A percentile compares a stretch with the other conserved stretches of the same genome.
These are phyloP conservation scores for Megaceryle alcyon DNA, from an alignment of 2,797 vertebrate species.

Conservation along the genomic window DNA sequence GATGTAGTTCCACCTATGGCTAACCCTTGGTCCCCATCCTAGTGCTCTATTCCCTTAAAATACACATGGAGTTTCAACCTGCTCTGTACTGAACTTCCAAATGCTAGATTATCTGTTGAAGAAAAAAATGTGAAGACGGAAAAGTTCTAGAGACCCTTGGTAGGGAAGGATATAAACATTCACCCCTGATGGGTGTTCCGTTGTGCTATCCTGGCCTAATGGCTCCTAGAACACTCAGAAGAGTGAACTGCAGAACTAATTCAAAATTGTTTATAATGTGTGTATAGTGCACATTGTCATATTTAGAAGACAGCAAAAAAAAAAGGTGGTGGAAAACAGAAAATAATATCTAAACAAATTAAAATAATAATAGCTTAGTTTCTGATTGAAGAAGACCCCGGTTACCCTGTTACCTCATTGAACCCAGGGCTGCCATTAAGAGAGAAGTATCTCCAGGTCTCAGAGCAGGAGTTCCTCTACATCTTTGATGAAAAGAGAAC, in stretches of 20 bases:
- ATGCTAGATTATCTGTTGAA: background rate
- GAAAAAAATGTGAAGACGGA: background rate
- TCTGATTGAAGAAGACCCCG: background rate
- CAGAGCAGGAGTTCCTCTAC: background rate
- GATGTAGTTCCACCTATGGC: rapidly evolving
- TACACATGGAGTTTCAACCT: background rate
- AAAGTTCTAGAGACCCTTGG: background rate
- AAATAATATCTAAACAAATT: background rate
- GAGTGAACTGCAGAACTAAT: background rate
- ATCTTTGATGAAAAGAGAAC: background rate
- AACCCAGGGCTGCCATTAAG: background rate
- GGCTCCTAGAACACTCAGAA: background rate
- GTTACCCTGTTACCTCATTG: background rate
- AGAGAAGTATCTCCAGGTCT: background rate
- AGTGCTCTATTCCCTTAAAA: background rate
- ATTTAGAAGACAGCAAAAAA: background rate
- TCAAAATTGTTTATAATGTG: background rate
- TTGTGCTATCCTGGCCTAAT: background rate
- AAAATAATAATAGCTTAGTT: background rate
- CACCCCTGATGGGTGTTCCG: background rate
- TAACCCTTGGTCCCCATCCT: background rate
- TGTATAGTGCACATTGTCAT: background rate
- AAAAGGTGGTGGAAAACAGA: background rate
- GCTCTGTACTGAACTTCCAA: background rate
- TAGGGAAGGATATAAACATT: background rate